These are phyloP conservation scores for Falcaria lacertinaria DNA, from an alignment of 2,888 invertebrate species.

Conservation along the genomic window DNA sequence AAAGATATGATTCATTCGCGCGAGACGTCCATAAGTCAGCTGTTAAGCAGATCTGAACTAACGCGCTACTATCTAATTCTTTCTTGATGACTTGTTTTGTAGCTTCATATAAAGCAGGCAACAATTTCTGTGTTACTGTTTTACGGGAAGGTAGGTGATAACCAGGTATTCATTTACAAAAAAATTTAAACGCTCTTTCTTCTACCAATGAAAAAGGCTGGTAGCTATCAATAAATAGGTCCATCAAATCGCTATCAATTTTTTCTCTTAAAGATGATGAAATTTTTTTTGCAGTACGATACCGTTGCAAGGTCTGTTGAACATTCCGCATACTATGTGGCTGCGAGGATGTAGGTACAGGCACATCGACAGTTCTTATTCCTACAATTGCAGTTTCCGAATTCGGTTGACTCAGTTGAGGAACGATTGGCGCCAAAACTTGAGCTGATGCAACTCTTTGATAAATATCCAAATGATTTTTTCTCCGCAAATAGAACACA, in stretches of 20 bases:
- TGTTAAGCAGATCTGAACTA: constrained; percentile 25
- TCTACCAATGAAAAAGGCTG: constrained; percentile 24
- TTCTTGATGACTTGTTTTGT: background rate
- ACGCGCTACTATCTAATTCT: background rate
- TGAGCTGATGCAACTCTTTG: too few relatives aligned
- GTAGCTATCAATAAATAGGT: constrained; percentile 14
- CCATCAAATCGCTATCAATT: constrained; percentile 10
- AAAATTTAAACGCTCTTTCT: constrained; percentile 20
- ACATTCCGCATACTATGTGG: too few relatives aligned
- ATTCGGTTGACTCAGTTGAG: too few relatives aligned
- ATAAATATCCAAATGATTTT: too few relatives aligned
- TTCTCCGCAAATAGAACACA: too few relatives aligned
- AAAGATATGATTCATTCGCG: constrained; percentile 11
- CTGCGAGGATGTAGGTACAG: too few relatives aligned
- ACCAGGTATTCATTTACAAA: constrained; percentile 21
- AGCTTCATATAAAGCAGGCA: constrained; percentile 5
- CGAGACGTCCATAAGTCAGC: constrained; percentile 27
- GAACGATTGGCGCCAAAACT: too few relatives aligned
- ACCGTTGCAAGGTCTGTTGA: too few relatives aligned
- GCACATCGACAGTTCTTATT: too few relatives aligned
- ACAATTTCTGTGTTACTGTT: constrained; percentile 13
- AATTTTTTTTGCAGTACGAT: too few relatives aligned
- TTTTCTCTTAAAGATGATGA: too few relatives aligned
- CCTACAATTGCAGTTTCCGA: too few relatives aligned
- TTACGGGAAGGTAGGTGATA: constrained; percentile 20